Base-by-base conservation (phyloP, 1,140 invertebrate genomes). In the Chironomus tepperi region DNA sequence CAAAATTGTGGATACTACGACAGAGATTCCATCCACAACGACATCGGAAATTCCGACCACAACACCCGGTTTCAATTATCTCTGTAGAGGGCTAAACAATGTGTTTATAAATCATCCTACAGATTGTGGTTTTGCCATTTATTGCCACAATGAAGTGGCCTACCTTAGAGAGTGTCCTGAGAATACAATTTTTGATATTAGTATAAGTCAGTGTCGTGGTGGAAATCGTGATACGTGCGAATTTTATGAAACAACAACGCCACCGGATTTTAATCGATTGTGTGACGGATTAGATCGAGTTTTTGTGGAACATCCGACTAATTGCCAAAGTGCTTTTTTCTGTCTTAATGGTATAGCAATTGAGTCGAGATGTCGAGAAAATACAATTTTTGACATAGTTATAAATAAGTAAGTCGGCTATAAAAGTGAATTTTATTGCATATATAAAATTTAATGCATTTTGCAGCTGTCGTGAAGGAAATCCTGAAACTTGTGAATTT, bases 221-320 rank as follows among this genome's bases (percentile, higher is more conserved):
- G 47, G 47, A n/a, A 57, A 57, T 57, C 47, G 47, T 57, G 47
- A 57, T 57, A 57, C 47, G n/a, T 57, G 47, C 15, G 47, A 57
- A 57, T 57, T 57, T 57, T 15, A 12, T 12, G 47, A 57, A 57
- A 57, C 47, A 57, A 57, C 47, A 5, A 57, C 47, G 5, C n/a
- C 10, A n/a, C 47, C n/a, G 12, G n/a, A 57, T 15, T 57, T 57
- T 1, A n/a, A 57, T 15, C 12, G 47, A 57, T n/a, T 57, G 15
- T 57, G 47, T 57, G 12, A 57, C 15, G 47, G 47, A 57, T n/a
- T n/a, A 57, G 47, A 57, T n/a, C n/a, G 12, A n/a, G 12, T n/a
- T n/a, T 57, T 57, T 57, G 5, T 57, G 5, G 1, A 57, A 57
- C 47, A 57, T 57, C 47, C 47, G 15, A 15, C 47, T 15, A n/a